Evolutionary conservation across 1,140 invertebrate species (phyloP).

Genomic region (Orchestia grillus): DNA sequence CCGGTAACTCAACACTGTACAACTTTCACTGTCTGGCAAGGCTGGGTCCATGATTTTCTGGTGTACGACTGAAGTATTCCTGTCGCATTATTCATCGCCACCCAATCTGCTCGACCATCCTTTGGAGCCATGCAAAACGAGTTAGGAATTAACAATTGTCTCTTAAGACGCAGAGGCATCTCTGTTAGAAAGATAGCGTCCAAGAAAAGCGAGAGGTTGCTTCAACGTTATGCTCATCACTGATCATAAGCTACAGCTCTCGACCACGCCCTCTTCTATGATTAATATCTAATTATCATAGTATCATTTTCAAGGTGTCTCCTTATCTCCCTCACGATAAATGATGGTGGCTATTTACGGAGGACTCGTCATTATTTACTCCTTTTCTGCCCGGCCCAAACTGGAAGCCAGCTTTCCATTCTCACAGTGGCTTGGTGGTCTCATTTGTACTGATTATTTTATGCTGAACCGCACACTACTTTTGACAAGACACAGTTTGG

Average conservation of each 20-base stretch:
- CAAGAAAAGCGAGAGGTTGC: neutral
- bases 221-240: neutral
- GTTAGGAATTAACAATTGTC: neutral
- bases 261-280: conserved; percentile 24
- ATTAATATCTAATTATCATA: conserved; percentile 55
- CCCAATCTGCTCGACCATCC: neutral
- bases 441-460: neutral
- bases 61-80: neutral
- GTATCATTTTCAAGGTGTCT: conserved; percentile 45
- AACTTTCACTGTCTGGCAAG: neutral
- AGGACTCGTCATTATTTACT: neutral
- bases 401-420: neutral
- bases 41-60: neutral
- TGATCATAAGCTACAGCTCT: neutral
- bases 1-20: neutral
- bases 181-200: conserved; percentile 5
- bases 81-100: neutral
- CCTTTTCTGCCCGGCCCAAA: neutral
- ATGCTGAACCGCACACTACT: neutral
- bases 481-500: neutral
- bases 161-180: neutral
- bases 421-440: neutral
- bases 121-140: neutral
- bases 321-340: conserved; percentile 40
- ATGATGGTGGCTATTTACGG: conserved; percentile 35